Percentiles rank a stretch among this genome's conserved stretches.
These are phyloP conservation scores for Heptranchias perlo DNA, from an alignment of 2,113 vertebrate species.

Conservation along the genomic window DNA sequence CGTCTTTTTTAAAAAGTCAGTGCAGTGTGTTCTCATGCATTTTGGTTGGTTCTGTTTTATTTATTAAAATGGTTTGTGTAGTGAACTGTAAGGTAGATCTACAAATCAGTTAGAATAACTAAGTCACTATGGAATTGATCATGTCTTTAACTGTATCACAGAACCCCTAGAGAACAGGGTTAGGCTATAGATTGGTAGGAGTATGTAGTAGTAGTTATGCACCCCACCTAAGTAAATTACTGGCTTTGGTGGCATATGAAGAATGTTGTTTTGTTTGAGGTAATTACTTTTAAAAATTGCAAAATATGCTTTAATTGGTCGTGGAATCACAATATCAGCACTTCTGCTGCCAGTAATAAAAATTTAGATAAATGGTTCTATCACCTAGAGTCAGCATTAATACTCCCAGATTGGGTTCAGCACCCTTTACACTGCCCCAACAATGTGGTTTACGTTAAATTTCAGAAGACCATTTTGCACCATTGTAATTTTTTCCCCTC, in stretches of 20 bases:
- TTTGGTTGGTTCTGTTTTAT: not conserved
- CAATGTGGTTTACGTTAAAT: not conserved
- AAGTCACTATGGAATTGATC: not conserved
- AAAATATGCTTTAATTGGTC: not conserved
- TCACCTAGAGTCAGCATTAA: not conserved
- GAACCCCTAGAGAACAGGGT: not conserved
- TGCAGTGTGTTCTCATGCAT: not conserved
- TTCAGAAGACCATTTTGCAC: not conserved
- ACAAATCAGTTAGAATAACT: not conserved
- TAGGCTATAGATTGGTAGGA: not conserved
- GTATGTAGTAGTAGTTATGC: not conserved
- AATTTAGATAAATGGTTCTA: not conserved
- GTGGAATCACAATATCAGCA: not conserved
- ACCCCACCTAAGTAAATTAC: not conserved
- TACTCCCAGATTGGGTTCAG: not conserved
- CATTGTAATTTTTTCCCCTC: not conserved
- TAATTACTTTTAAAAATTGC: constrained; percentile 2
- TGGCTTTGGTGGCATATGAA: not conserved
- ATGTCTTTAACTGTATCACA: not conserved
- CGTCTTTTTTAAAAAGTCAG: not conserved
- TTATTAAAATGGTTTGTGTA: not conserved
- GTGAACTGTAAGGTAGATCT: not conserved
- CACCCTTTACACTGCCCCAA: not conserved
- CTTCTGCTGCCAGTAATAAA: not conserved
- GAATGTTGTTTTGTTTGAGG: constrained; percentile 11